Percentiles rank a stretch among this genome's conserved stretches.
Conservation (phyloP, 2,888 invertebrate genomes). For the Drosophila formosana region DNA sequence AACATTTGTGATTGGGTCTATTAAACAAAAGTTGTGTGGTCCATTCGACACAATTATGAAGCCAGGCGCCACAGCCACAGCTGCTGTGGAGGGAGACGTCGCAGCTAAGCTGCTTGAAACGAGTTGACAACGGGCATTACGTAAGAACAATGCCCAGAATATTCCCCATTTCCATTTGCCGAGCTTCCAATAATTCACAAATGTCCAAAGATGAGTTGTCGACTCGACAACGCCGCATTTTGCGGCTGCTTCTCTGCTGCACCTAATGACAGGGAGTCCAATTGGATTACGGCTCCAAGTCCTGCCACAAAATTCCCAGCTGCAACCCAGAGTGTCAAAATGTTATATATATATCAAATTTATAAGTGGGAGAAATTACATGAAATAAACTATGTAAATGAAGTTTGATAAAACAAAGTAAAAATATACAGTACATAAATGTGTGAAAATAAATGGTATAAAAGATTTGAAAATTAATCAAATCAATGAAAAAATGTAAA, state of each 20-base stretch:
- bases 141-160: slow-evolving; percentile 5
- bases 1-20: slow-evolving; percentile 69
- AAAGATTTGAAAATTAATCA: no score
- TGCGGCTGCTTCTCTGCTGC: background rate
- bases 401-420: background rate
- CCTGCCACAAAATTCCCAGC: background rate
- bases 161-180: background rate
- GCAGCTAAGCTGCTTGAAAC: slow-evolving; percentile 12
- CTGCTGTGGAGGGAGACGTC: no score
- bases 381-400: background rate
- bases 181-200: slow-evolving; percentile 27
- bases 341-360: no score
- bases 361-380: no score
- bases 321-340: background rate
- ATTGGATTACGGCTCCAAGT: slow-evolving; percentile 10
- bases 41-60: slow-evolving; percentile 56
- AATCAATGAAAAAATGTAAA: no score
- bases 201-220: slow-evolving; percentile 9
- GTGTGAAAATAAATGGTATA: background rate
- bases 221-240: slow-evolving; percentile 7
- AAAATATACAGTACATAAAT: no score
- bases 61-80: slow-evolving; percentile 38
- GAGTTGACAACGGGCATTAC: slow-evolving; percentile 19
- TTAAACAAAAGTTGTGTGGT: slow-evolving; percentile 68
- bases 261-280: slow-evolving; percentile 18